These are phyloP conservation scores for Noctua janthe DNA, from an alignment of 2,888 invertebrate genomes.

Conservation along the genomic window DNA sequence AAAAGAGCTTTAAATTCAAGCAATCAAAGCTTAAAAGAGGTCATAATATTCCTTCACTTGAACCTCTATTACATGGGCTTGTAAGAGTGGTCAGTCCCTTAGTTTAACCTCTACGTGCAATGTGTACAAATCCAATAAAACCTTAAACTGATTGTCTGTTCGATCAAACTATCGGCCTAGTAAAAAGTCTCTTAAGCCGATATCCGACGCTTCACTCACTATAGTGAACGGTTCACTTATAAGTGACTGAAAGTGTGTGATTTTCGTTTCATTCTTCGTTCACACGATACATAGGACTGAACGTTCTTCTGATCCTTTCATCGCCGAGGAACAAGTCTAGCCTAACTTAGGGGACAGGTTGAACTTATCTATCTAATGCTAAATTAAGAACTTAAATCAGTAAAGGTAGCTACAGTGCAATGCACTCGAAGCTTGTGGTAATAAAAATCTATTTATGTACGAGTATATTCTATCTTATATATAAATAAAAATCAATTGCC, in stretches of 20 bases:
- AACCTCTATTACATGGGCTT: too few relatives aligned
- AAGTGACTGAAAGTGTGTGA: neutral
- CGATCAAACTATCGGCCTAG: neutral
- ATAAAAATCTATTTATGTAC: too few relatives aligned
- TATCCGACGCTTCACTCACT: neutral
- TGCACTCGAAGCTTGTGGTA: too few relatives aligned
- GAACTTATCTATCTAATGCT: neutral
- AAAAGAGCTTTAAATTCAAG: too few relatives aligned
- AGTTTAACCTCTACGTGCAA: neutral
- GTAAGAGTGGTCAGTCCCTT: too few relatives aligned
- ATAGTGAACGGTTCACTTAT: neutral
- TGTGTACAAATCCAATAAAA: neutral
- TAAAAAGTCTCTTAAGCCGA: neutral
- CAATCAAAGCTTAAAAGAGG: too few relatives aligned
- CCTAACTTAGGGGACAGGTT: neutral
- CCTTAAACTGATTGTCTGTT: conserved; percentile 1
- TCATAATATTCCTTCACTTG: too few relatives aligned
- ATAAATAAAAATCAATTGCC: too few relatives aligned
- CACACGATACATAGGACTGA: neutral
- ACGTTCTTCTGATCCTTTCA: neutral
- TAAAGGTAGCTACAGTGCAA: neutral
- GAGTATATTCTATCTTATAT: too few relatives aligned
- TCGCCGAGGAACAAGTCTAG: neutral
- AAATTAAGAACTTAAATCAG: neutral
- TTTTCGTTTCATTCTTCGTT: neutral